These are phyloP conservation scores for Apamea sordens DNA, from an alignment of 2,888 invertebrate species.

Conservation along the genomic window DNA sequence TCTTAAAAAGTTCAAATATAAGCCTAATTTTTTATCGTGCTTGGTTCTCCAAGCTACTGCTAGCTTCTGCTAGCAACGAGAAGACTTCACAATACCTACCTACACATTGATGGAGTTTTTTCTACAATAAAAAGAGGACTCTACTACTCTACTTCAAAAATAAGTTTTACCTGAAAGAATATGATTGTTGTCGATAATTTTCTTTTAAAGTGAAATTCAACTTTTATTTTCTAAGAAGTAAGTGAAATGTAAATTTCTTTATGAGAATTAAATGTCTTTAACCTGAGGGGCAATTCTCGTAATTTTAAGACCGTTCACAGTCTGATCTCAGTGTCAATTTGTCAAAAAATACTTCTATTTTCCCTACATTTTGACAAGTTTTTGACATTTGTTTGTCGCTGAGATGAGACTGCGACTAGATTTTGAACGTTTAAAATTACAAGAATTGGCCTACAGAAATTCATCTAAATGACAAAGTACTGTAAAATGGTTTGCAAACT, in stretches of 20 bases:
- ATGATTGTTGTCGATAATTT: neutral
- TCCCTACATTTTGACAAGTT: too few species aligned
- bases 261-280: too few species aligned
- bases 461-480: neutral
- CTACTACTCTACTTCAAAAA: neutral
- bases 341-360: too few species aligned
- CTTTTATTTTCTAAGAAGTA: neutral
- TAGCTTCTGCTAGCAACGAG: neutral
- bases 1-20: constrained; percentile 10
- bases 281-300: too few species aligned
- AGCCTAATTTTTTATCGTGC: constrained; percentile 24
- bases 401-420: too few species aligned
- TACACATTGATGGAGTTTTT: neutral
- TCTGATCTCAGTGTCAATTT: too few species aligned
- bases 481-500: neutral
- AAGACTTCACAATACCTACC: neutral
- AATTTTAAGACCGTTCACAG: too few species aligned
- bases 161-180: neutral
- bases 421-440: too few species aligned
- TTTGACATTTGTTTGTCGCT: too few species aligned
- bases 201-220: neutral
- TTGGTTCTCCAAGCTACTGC: neutral
- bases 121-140: neutral
- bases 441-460: too few species aligned
- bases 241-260: too few species aligned